Evolutionary conservation across 1,140 invertebrate genomes (phyloP), one percentile per base, ranked within the genome.

Genomic region (Charaxes varanes): DNA sequence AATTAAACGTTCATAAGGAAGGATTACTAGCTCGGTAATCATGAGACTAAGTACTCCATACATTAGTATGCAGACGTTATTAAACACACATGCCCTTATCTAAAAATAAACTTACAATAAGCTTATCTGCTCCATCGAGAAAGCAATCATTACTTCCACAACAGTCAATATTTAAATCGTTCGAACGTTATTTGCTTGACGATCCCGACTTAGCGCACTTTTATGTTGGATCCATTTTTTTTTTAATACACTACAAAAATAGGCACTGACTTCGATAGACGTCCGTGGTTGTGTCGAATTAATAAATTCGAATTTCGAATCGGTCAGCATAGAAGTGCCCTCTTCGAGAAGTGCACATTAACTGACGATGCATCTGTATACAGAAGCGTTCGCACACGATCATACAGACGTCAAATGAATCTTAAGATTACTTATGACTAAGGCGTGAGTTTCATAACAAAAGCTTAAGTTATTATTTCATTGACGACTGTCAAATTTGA

Each of bases 291-390:
- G n/a, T n/a, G n/a, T 27, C 11, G 15, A 28, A 14, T 15, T 28
- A 28, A 28, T 7, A 34, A 26, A 14, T 13, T 40, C 8, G 27
- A 28, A 23, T 34, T 47, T 47, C 11, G 22, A 38, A 53, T 40
- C 30, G 41, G 16, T 33, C 32, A 30, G 27, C 33, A 52, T 10
- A 46, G 60, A 62, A 56, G 64, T 49, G 65, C 51, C 17, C 61
- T 36, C 56, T 30, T 3, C 47, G 56, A 65, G 52, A 33, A 54
- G 19, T 52, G 41, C 50, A 44, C 35, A 33, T 41, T 53, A 42
- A 74, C 70, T 74, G 70, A 58, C 52, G 54, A 47, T 70, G 63
- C 63, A 65, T 58, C 52, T 61, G 64, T 36, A 26, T 40, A 35
- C 21, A 13, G 26, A 38, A 50, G 53, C 33, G 31, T 31, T 35